Base-by-base conservation (phyloP, 2,888 invertebrate genomes). In the Microctonus brassicae region DNA sequence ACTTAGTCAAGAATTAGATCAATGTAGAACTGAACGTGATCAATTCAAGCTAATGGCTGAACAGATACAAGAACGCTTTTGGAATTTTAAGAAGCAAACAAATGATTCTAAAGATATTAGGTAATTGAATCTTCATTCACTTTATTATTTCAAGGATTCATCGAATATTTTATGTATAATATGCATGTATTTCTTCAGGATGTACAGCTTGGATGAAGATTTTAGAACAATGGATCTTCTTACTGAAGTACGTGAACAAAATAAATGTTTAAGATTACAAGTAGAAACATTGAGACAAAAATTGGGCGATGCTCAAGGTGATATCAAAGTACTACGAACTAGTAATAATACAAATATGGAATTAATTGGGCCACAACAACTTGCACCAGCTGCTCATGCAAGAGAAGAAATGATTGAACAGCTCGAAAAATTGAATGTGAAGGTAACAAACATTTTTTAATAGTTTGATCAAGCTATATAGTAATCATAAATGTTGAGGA, bases 31-130 rank as follows among this genome's bases (percentile, higher is more conserved):
- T 80, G 95, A 96, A 83, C 89, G 94, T 34, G 95, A 96, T 85
- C 93, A 93, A 82, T 95, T 93, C 81, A 95, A 94, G 85, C 86
- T 94, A 9, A 91, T 95, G 90, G 94, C 94, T 0, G 95, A 95
- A 82, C 94, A 95, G 78, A 88, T 95, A 20, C 92, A 93, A 80
- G 88, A 90, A 67, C 86, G 89, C 6, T 89, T 89, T 79, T 84
- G 89, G 11, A 86, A 89, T 13, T 84, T 90, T 61, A 89, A 89
- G 70, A 89, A 88, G 55, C 88, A 87, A 63, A 76, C 76, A 4
- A 75, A 69, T 10, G 81, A 82, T 42, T 61, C 74, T 10, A 79
- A 77, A 71, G 77, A 77, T 11, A 65, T 73, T 2, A 82, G 81
- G 79, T 84, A 75, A 39, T 17, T 63, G 5, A 9, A 11, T 26